Conservation (phyloP, 2,888 invertebrate genomes). For the Tinea trinotella region DNA sequence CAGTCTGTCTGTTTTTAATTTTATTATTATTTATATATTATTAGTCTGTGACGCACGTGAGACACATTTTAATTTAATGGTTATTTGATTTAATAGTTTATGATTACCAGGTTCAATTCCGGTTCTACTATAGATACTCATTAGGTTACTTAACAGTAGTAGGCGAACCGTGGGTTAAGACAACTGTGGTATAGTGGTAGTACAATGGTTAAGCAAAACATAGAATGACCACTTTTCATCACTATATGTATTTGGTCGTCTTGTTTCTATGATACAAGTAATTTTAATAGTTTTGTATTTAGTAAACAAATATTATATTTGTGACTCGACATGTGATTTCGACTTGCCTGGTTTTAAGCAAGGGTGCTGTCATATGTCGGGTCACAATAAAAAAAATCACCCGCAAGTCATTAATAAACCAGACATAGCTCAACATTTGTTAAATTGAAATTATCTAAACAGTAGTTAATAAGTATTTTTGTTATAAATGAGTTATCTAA, state of each 20-base stretch:
- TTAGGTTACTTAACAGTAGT: too few species aligned
- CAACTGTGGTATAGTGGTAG: too few species aligned
- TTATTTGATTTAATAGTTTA: background rate
- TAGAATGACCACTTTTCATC: too few species aligned
- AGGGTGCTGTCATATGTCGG: too few species aligned
- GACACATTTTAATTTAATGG: background rate
- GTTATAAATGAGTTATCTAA: background rate
- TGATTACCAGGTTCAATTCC: background rate
- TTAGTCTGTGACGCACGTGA: background rate
- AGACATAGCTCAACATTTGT: background rate
- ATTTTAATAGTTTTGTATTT: too few species aligned
- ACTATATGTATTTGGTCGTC: background rate
- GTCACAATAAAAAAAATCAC: background rate
- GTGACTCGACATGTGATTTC: too few species aligned
- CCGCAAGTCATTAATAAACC: background rate
- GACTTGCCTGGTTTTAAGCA: background rate
- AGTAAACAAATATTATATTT: too few species aligned
- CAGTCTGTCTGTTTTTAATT: background rate
- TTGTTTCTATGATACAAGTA: background rate
- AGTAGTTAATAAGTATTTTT: background rate
- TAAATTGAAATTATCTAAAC: background rate
- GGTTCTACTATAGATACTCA: too few species aligned
- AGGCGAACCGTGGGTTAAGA: too few species aligned
- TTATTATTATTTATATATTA: background rate
- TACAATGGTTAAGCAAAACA: too few species aligned